Conservation (phyloP, 1,140 invertebrate genomes). For the Tetraneura akinire region DNA sequence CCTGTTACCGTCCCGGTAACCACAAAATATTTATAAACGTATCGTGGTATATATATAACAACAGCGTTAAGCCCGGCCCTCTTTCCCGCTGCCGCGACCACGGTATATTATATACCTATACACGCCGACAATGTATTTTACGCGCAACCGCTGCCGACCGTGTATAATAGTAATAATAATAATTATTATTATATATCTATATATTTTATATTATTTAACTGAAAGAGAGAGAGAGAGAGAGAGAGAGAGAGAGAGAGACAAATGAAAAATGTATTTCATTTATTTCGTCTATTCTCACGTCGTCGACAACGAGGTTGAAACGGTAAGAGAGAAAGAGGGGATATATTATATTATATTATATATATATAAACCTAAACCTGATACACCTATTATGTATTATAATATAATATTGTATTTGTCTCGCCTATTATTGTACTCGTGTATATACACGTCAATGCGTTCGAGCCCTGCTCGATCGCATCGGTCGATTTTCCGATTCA, state of each 20-base stretch:
- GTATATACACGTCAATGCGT: constrained; percentile 3
- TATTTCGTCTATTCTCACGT: constrained; percentile 27
- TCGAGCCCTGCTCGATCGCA: background rate
- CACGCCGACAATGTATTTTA: background rate
- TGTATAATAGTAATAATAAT: background rate
- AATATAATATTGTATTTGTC: background rate
- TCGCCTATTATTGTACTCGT: constrained; percentile 34
- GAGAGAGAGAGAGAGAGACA: background rate
- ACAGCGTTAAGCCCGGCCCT: constrained; percentile 20
- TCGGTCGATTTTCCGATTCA: background rate
- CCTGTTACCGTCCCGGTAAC: background rate
- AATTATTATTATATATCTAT: background rate
- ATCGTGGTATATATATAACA: background rate
- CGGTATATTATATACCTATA: no score
- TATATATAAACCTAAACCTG: no score
- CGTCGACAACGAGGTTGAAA: background rate
- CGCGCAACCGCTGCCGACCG: background rate
- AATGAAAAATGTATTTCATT: constrained; percentile 10
- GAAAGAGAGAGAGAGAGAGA: background rate
- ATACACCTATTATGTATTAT: no score
- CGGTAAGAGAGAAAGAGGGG: background rate
- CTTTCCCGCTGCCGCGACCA: background rate
- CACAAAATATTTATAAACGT: background rate
- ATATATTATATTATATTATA: no score
- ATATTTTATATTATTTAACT: background rate